Percentiles rank a stretch among this genome's conserved stretches.
Conservation (phyloP, 2,888 invertebrate genomes). For the Eledona agricola region DNA sequence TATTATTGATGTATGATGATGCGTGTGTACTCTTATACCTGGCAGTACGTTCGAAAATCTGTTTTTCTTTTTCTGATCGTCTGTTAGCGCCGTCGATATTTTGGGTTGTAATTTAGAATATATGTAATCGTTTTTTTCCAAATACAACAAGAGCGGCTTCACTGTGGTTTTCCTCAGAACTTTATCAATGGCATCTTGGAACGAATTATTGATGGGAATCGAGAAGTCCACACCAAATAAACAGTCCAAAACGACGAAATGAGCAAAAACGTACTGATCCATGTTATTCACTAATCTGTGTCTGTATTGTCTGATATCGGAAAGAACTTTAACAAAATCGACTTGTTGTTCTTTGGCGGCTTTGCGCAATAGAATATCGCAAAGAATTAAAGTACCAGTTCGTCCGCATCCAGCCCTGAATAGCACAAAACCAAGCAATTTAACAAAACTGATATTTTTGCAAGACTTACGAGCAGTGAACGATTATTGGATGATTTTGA, state of each 20-base stretch:
- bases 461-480: slow-evolving; percentile 24
- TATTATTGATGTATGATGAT: slow-evolving; percentile 1
- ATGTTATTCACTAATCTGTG: slow-evolving; percentile 53
- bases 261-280: slow-evolving; percentile 60
- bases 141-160: slow-evolving; percentile 36
- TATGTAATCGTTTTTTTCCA: slow-evolving; percentile 11
- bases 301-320: slow-evolving; percentile 50
- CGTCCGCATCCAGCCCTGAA: slow-evolving; percentile 68
- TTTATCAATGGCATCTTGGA: slow-evolving; percentile 44
- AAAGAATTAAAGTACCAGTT: slow-evolving; percentile 67
- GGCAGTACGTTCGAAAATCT: slow-evolving; percentile 55
- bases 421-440: too few species aligned
- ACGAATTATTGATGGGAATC: slow-evolving; percentile 51
- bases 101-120: slow-evolving; percentile 1
- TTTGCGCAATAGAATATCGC: slow-evolving; percentile 64
- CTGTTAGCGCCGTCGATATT: background rate
- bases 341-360: slow-evolving; percentile 55
- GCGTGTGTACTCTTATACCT: slow-evolving; percentile 38
- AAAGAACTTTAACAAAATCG: slow-evolving; percentile 45
- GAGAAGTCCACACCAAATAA: slow-evolving; percentile 53
- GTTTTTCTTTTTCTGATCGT: slow-evolving; percentile 47
- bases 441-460: slow-evolving; percentile 44
- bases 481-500: slow-evolving; percentile 14
- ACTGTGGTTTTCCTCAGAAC: slow-evolving; percentile 46
- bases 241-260: slow-evolving; percentile 58